Conservation (phyloP, 2,797 vertebrate genomes). For the Anguilla megastoma region DNA sequence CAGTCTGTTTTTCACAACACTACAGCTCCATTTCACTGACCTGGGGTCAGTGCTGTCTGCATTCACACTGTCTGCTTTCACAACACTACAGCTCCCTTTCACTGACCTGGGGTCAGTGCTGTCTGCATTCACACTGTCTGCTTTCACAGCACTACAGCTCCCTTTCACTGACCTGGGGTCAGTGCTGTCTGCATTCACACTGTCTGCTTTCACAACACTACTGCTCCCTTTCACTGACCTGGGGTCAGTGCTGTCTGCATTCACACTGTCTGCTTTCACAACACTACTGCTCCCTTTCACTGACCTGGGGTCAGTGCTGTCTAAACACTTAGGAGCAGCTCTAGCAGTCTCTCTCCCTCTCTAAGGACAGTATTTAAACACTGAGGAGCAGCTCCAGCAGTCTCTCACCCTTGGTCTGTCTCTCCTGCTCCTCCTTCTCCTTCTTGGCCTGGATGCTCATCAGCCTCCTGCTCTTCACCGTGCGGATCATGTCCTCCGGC, state of each 20-base stretch:
- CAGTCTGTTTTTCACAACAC: no score
- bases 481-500: constrained; percentile 91
- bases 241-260: not conserved
- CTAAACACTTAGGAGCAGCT: not conserved
- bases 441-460: constrained; percentile 92
- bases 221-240: no score
- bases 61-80: not conserved
- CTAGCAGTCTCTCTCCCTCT: no score
- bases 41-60: not conserved
- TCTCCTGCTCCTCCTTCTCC: constrained; percentile 89
- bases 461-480: constrained; percentile 90
- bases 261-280: not conserved
- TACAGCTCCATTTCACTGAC: no score
- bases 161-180: not conserved
- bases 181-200: not conserved
- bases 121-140: no score
- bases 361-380: not conserved
- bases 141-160: no score
- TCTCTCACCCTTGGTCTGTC: constrained; percentile 85
- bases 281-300: not conserved
- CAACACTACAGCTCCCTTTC: not conserved
- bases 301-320: no score
- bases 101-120: no score
- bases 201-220: not conserved
- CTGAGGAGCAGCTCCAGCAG: not conserved